Percentiles rank a stretch among this genome's conserved stretches.
These are phyloP conservation scores for Syngnathus floridae DNA, from an alignment of 2,113 vertebrate genomes.

Conservation along the genomic window DNA sequence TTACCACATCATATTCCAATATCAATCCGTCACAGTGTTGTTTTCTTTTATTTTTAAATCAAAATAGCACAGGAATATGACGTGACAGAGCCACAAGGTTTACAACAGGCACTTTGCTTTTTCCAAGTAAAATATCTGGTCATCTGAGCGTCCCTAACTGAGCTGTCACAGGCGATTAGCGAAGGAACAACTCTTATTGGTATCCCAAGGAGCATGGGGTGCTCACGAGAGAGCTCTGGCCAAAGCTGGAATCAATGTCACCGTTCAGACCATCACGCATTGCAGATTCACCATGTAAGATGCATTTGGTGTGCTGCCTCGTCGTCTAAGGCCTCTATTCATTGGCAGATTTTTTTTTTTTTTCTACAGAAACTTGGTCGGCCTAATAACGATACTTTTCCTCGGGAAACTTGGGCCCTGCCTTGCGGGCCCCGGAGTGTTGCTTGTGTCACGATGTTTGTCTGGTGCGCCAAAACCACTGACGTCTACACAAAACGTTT, in stretches of 20 bases:
- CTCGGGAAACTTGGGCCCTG: slow-evolving; percentile 27
- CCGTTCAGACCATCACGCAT: slow-evolving; percentile 64
- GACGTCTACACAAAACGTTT: slow-evolving; percentile 23
- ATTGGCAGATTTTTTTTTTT: slow-evolving; percentile 41
- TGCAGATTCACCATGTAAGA: slow-evolving; percentile 70
- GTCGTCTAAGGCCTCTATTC: slow-evolving; percentile 66
- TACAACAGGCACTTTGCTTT: slow-evolving; percentile 27
- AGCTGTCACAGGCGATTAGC: slow-evolving; percentile 69
- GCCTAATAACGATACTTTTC: slow-evolving; percentile 30
- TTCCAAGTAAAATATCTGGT: slow-evolving; percentile 62
- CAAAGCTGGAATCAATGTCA: slow-evolving; percentile 65
- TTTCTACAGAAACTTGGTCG: slow-evolving; percentile 44
- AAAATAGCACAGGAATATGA: background rate
- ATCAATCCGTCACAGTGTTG: background rate
- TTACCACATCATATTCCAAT: background rate
- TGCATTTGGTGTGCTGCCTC: slow-evolving; percentile 68
- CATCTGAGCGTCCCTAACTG: slow-evolving; percentile 67
- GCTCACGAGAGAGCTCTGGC: slow-evolving; percentile 61
- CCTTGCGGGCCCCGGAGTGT: slow-evolving; percentile 1
- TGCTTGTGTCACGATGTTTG: slow-evolving; percentile 16
- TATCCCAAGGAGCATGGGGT: slow-evolving; percentile 66
- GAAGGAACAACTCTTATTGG: slow-evolving; percentile 62
- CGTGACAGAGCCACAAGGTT: slow-evolving; percentile 2
- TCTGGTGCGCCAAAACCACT: slow-evolving; percentile 15
- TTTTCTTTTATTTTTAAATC: background rate